Percentiles rank a stretch among this genome's conserved stretches.
These are phyloP conservation scores for Drosophila ananassae DNA, from an alignment of 1,140 invertebrate species.

Conservation along the genomic window DNA sequence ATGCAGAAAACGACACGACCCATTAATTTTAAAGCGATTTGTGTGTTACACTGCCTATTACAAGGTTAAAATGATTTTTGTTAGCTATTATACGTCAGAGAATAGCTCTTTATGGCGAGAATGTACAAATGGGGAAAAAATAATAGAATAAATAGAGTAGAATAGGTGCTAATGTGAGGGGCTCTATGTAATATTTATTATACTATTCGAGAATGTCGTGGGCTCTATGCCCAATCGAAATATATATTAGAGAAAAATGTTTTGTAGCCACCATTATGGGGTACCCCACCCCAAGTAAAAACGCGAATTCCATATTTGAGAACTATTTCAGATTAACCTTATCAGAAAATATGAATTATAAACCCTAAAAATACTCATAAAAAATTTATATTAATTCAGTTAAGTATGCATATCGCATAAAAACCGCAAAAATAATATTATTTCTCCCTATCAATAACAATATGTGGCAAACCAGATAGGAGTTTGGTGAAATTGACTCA, in stretches of 20 bases:
- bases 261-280: no score
- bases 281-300: no score
- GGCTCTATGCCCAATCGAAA: no score
- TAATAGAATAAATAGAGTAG: background rate
- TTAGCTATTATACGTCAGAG: background rate
- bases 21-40: background rate
- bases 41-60: background rate
- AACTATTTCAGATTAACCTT: background rate
- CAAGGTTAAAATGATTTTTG: background rate
- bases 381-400: no score
- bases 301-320: background rate
- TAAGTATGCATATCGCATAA: no score
- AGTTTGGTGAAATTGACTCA: slow-evolving; percentile 18
- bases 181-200: background rate
- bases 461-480: slow-evolving; percentile 7
- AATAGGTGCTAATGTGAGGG: background rate
- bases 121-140: background rate
- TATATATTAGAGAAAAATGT: no score
- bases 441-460: background rate
- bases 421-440: no score
- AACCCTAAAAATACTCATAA: no score
- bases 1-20: background rate
- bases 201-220: background rate
- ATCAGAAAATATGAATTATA: background rate
- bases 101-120: background rate